phyloP scores from a whole-genome alignment of 1,140 invertebrate species.

The Aphelenchoides fujianensis region DNA sequence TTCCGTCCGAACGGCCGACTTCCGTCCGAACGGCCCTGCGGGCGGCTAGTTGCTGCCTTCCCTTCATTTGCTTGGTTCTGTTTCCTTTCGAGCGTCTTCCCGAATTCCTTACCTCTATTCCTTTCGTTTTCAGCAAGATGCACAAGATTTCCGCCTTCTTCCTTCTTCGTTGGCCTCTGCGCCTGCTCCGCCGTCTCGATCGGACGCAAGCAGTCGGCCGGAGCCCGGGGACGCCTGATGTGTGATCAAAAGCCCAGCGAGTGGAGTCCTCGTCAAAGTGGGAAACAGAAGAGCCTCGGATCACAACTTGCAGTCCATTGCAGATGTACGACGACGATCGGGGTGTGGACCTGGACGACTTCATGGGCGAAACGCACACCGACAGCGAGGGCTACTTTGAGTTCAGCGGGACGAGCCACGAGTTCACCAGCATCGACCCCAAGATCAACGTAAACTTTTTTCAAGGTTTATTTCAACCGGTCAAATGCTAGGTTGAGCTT shows the following conservation, averaged over 20 bases:
- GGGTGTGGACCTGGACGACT: neutral
- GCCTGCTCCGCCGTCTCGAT: neutral
- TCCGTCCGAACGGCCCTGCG: too few relatives aligned
- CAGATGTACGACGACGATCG: constrained; percentile 2
- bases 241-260: neutral
- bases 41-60: too few relatives aligned
- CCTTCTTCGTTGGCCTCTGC: neutral
- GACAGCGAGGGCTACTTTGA: neutral
- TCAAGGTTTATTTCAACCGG: too few relatives aligned
- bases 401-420: neutral
- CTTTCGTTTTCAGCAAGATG: too few relatives aligned
- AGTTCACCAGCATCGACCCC: neutral
- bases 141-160: neutral
- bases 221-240: neutral
- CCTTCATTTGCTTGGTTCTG: too few relatives aligned
- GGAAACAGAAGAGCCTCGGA: neutral
- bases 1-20: too few relatives aligned
- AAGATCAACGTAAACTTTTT: neutral
- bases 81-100: too few relatives aligned
- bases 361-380: neutral
- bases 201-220: neutral
- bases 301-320: too few relatives aligned
- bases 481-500: too few relatives aligned
- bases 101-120: too few relatives aligned
- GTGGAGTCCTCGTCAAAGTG: neutral